phyloP scores from a whole-genome alignment of 2,888 invertebrate species.

The Drosophila anomalata region DNA sequence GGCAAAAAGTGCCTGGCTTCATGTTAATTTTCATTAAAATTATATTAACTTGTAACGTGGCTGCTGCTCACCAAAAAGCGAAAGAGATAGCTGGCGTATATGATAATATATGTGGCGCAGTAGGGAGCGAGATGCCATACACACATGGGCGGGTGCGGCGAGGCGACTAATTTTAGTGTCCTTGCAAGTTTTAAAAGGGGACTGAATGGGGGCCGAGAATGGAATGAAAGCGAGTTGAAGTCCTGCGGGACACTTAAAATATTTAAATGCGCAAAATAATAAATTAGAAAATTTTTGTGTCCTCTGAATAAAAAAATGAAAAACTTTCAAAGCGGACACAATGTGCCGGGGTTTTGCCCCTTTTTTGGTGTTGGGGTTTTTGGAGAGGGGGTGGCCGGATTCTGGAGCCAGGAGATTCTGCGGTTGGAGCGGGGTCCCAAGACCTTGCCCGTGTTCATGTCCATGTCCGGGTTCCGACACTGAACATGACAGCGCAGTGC shows the following conservation, averaged over 20 bases:
- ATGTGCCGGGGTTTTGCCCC: slow-evolving; percentile 10
- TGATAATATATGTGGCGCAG: background rate
- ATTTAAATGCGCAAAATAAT: slow-evolving; percentile 81
- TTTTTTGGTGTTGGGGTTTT: slow-evolving; percentile 9
- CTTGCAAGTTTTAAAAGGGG: slow-evolving; percentile 67
- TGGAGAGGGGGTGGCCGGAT: background rate
- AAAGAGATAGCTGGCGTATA: slow-evolving; percentile 12
- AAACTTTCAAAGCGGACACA: slow-evolving; percentile 36
- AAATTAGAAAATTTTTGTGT: slow-evolving; percentile 73
- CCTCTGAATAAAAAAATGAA: slow-evolving; percentile 46
- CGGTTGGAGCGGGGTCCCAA: slow-evolving; percentile 19
- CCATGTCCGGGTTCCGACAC: slow-evolving; percentile 55
- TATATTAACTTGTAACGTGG: slow-evolving; percentile 80
- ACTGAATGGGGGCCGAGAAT: slow-evolving; percentile 15
- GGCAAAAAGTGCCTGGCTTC: slow-evolving; percentile 77
- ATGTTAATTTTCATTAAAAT: slow-evolving; percentile 81
- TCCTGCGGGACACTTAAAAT: slow-evolving; percentile 79
- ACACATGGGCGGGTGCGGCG: slow-evolving; percentile 38
- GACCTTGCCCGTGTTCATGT: slow-evolving; percentile 29
- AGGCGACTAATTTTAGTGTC: slow-evolving; percentile 76
- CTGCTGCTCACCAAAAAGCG: slow-evolving; percentile 41
- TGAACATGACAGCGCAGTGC: slow-evolving; percentile 56
- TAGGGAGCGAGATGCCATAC: slow-evolving; percentile 2
- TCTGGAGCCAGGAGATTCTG: slow-evolving; percentile 16
- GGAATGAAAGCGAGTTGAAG: slow-evolving; percentile 43